Conservation (phyloP, 1,140 invertebrate genomes). For the Meteorus sp. region DNA sequence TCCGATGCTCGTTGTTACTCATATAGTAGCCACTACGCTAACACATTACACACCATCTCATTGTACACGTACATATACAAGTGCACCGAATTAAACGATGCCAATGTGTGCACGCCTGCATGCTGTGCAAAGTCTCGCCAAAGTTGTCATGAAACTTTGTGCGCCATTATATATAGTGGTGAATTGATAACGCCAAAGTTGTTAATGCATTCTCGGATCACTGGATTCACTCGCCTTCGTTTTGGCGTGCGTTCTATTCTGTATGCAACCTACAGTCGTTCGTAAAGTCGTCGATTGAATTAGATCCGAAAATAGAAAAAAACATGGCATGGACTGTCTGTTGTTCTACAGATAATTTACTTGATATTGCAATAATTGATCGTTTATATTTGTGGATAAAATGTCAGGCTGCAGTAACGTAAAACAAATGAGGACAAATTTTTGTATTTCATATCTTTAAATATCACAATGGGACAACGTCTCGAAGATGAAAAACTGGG, state of each 20-base stretch:
- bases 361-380: too few relatives aligned
- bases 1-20: conserved; percentile 1
- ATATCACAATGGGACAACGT: too few relatives aligned
- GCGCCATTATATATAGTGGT: conserved; percentile 32
- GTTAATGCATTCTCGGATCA: conserved; percentile 49
- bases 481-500: too few relatives aligned
- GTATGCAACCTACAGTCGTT: too few relatives aligned
- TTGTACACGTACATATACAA: not conserved
- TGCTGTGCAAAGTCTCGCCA: conserved; percentile 12
- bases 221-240: conserved; percentile 25
- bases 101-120: not conserved
- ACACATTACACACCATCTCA: not conserved
- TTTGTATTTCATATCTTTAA: too few relatives aligned
- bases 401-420: too few relatives aligned
- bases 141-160: conserved; percentile 19
- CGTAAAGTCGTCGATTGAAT: too few relatives aligned
- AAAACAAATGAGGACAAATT: too few relatives aligned
- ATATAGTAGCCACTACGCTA: not conserved
- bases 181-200: conserved; percentile 49
- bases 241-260: too few relatives aligned
- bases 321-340: too few relatives aligned
- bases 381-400: too few relatives aligned
- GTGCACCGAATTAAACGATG: not conserved
- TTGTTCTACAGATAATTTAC: too few relatives aligned
- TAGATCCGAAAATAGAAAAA: not conserved